phyloP scores from a whole-genome alignment of 2,888 invertebrate genomes.

The Drosophila nr. perissopoda region DNA sequence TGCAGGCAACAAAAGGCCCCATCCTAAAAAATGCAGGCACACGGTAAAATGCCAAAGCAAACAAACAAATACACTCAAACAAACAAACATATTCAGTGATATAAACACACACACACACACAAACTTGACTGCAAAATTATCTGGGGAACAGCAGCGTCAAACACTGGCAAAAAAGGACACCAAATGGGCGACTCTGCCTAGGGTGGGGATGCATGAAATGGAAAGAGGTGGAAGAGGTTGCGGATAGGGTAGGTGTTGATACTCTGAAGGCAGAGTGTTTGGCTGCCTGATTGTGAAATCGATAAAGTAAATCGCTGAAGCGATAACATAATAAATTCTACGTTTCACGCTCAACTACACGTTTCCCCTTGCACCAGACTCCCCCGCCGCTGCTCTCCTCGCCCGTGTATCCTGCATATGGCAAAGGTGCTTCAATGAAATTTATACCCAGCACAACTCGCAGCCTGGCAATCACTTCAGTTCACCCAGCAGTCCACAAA shows the following conservation, averaged over 20 bases:
- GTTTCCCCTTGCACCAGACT: not conserved
- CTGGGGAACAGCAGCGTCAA: conserved; percentile 60
- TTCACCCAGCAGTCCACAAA: conserved; percentile 24
- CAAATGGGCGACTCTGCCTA: not conserved
- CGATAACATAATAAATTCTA: conserved; percentile 80
- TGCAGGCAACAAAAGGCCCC: conserved; percentile 22
- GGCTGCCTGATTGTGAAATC: conserved; percentile 73
- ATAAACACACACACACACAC: conserved; percentile 23
- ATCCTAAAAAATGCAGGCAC: conserved; percentile 32
- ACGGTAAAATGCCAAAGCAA: conserved; percentile 56
- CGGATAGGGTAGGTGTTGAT: conserved; percentile 22
- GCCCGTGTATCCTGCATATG: conserved; percentile 25
- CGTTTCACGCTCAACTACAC: conserved; percentile 75
- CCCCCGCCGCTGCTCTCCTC: not conserved
- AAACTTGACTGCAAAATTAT: conserved; percentile 67
- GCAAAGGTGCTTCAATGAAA: conserved; percentile 61
- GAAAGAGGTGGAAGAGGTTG: not conserved
- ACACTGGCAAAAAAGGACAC: conserved; percentile 47
- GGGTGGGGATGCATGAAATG: not conserved
- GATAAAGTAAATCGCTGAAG: conserved; percentile 80
- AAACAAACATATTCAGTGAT: conserved; percentile 26
- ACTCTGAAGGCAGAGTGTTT: conserved; percentile 20
- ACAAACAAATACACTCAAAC: conserved; percentile 51
- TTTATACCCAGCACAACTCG: conserved; percentile 50
- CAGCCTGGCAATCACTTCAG: conserved; percentile 43